Evolutionary conservation across 2,888 invertebrate genomes (phyloP).

Genomic region (Dynastes maya): DNA sequence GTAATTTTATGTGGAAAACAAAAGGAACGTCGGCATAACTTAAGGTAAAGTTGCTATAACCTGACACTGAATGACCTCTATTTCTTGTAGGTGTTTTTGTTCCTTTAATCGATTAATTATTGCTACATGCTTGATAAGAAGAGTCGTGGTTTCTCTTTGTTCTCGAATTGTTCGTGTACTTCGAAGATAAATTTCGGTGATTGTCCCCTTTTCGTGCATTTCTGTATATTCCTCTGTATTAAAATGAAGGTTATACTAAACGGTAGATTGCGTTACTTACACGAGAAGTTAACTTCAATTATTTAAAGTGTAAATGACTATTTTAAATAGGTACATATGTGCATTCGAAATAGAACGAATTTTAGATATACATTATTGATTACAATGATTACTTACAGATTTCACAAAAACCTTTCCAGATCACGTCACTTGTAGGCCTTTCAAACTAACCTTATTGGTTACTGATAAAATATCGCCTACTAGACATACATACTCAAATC

Average conservation of each 20-base stretch:
- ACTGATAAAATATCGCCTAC: no score
- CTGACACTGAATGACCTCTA: conserved; percentile 38
- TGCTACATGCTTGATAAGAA: conserved; percentile 46
- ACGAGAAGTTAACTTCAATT: no score
- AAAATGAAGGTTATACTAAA: not conserved
- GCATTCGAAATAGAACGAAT: no score
- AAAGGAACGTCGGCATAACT: conserved; percentile 26
- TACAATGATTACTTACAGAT: no score
- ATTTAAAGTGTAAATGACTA: no score
- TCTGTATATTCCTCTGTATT: not conserved
- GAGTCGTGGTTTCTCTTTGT: conserved; percentile 41
- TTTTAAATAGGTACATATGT: no score
- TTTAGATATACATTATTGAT: no score
- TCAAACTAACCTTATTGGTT: no score
- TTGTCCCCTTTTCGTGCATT: conserved; percentile 21
- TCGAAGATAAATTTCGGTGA: conserved; percentile 28
- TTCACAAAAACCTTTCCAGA: no score
- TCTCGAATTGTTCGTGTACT: conserved; percentile 23
- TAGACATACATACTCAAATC: no score
- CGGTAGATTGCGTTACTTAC: not conserved
- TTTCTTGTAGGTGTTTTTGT: conserved; percentile 46
- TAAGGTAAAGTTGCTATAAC: conserved; percentile 36
- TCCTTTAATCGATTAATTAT: conserved; percentile 46
- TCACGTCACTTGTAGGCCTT: no score
- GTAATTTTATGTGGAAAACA: conserved; percentile 29